These are phyloP conservation scores for Zenarchopterus dispar DNA, from an alignment of 2,797 vertebrate species.

Conservation along the genomic window DNA sequence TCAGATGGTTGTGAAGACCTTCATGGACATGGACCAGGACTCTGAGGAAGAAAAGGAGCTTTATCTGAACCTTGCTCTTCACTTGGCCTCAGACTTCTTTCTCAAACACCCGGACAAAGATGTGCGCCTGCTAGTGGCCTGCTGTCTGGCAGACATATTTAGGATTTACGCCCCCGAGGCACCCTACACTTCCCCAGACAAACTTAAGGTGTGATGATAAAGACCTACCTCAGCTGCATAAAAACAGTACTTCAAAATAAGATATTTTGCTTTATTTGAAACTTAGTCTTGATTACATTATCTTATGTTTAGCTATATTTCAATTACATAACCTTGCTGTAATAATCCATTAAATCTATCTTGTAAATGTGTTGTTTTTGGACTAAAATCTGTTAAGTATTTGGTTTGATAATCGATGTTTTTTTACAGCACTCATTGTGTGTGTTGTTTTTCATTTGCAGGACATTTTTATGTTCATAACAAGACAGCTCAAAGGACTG, in stretches of 20 bases:
- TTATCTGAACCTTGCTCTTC: constrained; percentile 95
- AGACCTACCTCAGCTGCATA: fast-evolving
- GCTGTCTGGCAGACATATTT: constrained; percentile 98
- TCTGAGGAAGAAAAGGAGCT: constrained; percentile 98
- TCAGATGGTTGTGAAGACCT: constrained; percentile 99
- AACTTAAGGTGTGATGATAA: constrained; percentile 87
- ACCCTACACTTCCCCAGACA: constrained; percentile 96
- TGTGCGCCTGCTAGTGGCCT: constrained; percentile 95
- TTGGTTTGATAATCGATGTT: neutral
- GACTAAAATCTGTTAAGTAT: constrained; percentile 9
- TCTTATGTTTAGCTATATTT: too few relatives aligned
- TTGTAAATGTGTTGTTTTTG: neutral
- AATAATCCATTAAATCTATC: too few relatives aligned
- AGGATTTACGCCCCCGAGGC: constrained; percentile 98
- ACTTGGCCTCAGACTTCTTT: constrained; percentile 98
- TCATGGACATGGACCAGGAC: constrained; percentile 99
- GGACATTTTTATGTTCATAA: constrained; percentile 99
- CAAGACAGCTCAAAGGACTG: constrained; percentile 95
- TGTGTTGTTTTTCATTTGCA: constrained; percentile 58
- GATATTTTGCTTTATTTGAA: too few relatives aligned
- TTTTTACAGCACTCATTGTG: neutral
- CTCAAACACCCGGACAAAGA: constrained; percentile 99
- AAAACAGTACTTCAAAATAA: neutral
- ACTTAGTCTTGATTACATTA: neutral
- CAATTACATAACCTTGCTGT: too few relatives aligned